Conservation (phyloP, 1,140 invertebrate species). For the Acromyrmex echinatior region DNA sequence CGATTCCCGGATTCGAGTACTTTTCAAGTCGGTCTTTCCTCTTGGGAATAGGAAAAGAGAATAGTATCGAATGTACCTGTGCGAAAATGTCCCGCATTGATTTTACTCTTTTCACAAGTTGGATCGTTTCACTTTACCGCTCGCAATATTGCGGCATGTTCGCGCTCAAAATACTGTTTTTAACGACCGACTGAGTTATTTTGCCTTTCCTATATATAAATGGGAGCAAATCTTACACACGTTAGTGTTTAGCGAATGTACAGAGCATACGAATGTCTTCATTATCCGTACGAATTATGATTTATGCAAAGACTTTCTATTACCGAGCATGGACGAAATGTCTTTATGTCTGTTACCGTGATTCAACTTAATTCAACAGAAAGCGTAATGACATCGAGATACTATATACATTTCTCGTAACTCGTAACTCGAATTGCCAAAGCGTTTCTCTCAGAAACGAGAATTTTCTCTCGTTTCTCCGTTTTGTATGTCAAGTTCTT, state of each 20-base stretch:
- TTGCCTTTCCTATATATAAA: not conserved
- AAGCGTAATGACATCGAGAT: constrained; percentile 9
- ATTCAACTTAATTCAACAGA: constrained; percentile 32
- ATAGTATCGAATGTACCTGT: constrained; percentile 35
- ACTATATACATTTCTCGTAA: not conserved
- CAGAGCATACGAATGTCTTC: not conserved
- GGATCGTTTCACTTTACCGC: constrained; percentile 24
- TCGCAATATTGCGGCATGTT: constrained; percentile 12
- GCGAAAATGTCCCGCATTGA: constrained; percentile 50
- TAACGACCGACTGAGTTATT: not conserved
- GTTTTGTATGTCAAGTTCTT: constrained; percentile 54
- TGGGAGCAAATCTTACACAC: not conserved
- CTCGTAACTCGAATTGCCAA: constrained; percentile 1
- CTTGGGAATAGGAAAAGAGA: constrained; percentile 25
- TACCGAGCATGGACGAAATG: not conserved
- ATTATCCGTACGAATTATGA: not conserved
- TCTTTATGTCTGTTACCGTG: constrained; percentile 14
- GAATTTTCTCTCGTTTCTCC: constrained; percentile 37
- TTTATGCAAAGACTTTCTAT: constrained; percentile 5
- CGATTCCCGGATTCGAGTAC: constrained; percentile 50
- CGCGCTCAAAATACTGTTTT: constrained; percentile 13
- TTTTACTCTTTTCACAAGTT: constrained; percentile 35
- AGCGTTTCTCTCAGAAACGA: not conserved
- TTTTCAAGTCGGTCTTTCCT: constrained; percentile 46
- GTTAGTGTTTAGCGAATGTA: not conserved